Conservation (phyloP, 2,888 invertebrate species). For the Habrosyne pyritoides region DNA sequence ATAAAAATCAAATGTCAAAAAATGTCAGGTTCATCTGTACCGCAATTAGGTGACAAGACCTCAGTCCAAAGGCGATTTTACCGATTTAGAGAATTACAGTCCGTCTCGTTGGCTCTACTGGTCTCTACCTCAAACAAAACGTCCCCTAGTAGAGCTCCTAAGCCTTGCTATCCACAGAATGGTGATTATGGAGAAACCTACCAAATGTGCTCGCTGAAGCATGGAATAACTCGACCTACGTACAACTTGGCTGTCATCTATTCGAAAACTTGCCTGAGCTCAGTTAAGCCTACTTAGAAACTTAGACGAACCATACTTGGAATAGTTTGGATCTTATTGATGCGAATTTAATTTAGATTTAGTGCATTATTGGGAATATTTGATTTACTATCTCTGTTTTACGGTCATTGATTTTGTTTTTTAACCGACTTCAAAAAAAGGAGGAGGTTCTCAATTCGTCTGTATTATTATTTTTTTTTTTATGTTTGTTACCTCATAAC, state of each 20-base stretch:
- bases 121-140: not conserved
- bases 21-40: no score
- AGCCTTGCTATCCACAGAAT: not conserved
- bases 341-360: not conserved
- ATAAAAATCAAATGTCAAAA: no score
- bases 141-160: not conserved
- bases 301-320: not conserved
- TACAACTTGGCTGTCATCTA: conserved; percentile 1
- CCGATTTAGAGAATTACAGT: not conserved
- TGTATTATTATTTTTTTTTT: no score
- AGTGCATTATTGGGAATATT: not conserved
- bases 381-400: no score
- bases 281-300: conserved; percentile 2
- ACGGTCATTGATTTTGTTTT: no score
- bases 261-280: not conserved
- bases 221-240: not conserved
- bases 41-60: no score
- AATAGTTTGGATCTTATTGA: not conserved
- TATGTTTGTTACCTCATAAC: no score
- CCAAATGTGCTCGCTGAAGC: not conserved
- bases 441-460: no score
- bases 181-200: not conserved
- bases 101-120: not conserved
- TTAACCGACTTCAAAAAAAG: no score
- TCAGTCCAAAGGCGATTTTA: no score